phyloP scores from a whole-genome alignment of 2,888 invertebrate species.

The Uropetala carovei region DNA sequence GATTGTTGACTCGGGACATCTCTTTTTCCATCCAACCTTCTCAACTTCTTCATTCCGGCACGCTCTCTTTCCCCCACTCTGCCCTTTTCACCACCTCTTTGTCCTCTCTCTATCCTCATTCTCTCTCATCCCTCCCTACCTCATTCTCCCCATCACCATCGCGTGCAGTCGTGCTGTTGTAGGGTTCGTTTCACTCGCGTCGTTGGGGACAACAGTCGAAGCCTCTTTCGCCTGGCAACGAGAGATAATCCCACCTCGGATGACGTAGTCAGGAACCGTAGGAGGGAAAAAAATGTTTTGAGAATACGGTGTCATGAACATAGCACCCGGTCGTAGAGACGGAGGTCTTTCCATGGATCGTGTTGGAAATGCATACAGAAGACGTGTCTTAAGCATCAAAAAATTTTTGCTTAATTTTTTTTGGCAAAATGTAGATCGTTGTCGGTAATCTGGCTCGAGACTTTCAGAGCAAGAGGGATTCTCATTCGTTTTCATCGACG shows the following conservation, averaged over 20 bases:
- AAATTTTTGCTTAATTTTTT: too few species aligned
- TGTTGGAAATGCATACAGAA: neutral
- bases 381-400: neutral
- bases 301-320: constrained; percentile 29
- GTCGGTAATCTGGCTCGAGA: too few species aligned
- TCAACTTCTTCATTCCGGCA: neutral
- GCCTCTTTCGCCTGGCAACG: constrained; percentile 14
- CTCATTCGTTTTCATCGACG: too few species aligned
- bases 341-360: neutral
- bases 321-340: neutral
- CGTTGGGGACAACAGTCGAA: constrained; percentile 15
- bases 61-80: neutral
- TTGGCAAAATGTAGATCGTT: too few species aligned
- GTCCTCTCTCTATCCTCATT: too few species aligned
- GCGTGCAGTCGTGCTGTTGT: neutral
- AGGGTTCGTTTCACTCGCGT: neutral
- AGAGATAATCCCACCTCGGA: neutral
- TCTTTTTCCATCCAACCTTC: neutral
- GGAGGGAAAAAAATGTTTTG: neutral
- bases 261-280: constrained; percentile 26
- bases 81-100: neutral
- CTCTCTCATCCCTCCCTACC: too few species aligned
- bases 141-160: neutral
- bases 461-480: too few species aligned
- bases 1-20: neutral